A percentile compares a stretch with the other conserved stretches of the same genome.
phyloP scores from a whole-genome alignment of 1,140 invertebrate genomes.

The Hyphantria cunea region DNA sequence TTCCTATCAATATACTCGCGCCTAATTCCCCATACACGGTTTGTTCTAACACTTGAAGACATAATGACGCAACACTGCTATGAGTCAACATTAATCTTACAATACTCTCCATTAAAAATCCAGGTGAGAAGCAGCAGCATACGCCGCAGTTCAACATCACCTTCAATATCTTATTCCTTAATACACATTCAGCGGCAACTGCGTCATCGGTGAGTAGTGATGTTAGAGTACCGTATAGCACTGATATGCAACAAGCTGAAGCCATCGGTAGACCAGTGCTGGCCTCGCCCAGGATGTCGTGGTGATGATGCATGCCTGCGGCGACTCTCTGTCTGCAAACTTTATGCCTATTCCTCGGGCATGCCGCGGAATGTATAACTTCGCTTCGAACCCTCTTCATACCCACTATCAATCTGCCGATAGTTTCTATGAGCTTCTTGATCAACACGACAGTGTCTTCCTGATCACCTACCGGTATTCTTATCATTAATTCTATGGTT shows the following conservation, averaged over 20 bases:
- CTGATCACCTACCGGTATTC: slow-evolving; percentile 77
- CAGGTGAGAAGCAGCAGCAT: slow-evolving; percentile 85
- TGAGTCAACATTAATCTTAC: slow-evolving; percentile 67
- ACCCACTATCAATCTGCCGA: slow-evolving; percentile 82
- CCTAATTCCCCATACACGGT: slow-evolving; percentile 84
- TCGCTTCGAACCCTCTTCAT: slow-evolving; percentile 83
- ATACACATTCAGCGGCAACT: slow-evolving; percentile 63
- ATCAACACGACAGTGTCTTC: slow-evolving; percentile 71
- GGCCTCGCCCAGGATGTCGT: slow-evolving; percentile 81
- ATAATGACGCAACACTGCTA: slow-evolving; percentile 50
- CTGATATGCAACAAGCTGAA: slow-evolving; percentile 82
- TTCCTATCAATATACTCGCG: slow-evolving; percentile 60
- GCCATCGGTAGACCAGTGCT: slow-evolving; percentile 45
- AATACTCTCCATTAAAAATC: slow-evolving; percentile 67
- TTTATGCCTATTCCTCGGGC: slow-evolving; percentile 80
- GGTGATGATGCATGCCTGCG: slow-evolving; percentile 82
- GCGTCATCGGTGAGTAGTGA: slow-evolving; percentile 80
- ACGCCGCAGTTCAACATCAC: slow-evolving; percentile 83
- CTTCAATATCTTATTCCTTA: slow-evolving; percentile 81
- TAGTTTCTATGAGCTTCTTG: slow-evolving; percentile 83
- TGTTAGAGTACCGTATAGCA: slow-evolving; percentile 82
- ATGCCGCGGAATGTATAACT: slow-evolving; percentile 81
- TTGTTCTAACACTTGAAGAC: slow-evolving; percentile 81
- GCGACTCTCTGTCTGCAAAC: slow-evolving; percentile 69
- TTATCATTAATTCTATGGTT: slow-evolving; percentile 82